These are phyloP conservation scores for Agrypnia vestita DNA, from an alignment of 1,140 invertebrate species.

Conservation along the genomic window DNA sequence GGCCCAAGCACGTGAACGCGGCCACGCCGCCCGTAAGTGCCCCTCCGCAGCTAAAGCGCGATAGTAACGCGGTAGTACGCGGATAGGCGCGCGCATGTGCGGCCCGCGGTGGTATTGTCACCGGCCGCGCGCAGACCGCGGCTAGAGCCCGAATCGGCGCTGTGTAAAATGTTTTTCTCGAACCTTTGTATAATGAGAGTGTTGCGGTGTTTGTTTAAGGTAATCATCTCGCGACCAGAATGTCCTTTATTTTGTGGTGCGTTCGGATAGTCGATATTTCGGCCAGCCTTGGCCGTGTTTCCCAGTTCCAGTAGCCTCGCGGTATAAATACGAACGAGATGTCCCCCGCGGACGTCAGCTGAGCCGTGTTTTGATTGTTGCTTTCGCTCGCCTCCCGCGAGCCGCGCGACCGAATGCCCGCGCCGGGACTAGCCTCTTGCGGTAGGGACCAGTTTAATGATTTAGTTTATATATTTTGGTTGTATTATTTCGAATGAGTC, in stretches of 20 bases:
- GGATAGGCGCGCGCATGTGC: not conserved
- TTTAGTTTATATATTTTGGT: conserved; percentile 19
- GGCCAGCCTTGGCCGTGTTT: conserved; percentile 32
- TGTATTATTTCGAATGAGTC: not conserved
- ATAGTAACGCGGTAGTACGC: not conserved
- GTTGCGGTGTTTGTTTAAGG: conserved; percentile 44
- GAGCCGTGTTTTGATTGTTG: conserved; percentile 20
- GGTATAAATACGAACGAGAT: conserved; percentile 33
- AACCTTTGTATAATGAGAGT: conserved; percentile 36
- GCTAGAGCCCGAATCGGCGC: not conserved
- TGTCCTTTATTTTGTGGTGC: not conserved
- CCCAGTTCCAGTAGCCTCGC: conserved; percentile 1
- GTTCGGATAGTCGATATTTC: conserved; percentile 15
- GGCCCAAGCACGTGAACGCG: conserved; percentile 63
- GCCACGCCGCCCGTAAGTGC: conserved; percentile 74
- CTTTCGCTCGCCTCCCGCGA: not conserved
- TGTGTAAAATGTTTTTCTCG: conserved; percentile 41
- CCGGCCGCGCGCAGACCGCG: not conserved
- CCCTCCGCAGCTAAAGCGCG: not conserved
- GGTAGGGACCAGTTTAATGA: not conserved
- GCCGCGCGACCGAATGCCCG: conserved; percentile 6
- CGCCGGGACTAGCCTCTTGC: not conserved
- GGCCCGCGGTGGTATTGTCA: conserved; percentile 9
- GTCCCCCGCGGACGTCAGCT: not conserved
- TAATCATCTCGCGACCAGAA: conserved; percentile 6